Percentiles rank a stretch among this genome's conserved stretches.
Evolutionary conservation across 2,797 vertebrate species (phyloP).

Genomic region (Rhodeus uyekii): DNA sequence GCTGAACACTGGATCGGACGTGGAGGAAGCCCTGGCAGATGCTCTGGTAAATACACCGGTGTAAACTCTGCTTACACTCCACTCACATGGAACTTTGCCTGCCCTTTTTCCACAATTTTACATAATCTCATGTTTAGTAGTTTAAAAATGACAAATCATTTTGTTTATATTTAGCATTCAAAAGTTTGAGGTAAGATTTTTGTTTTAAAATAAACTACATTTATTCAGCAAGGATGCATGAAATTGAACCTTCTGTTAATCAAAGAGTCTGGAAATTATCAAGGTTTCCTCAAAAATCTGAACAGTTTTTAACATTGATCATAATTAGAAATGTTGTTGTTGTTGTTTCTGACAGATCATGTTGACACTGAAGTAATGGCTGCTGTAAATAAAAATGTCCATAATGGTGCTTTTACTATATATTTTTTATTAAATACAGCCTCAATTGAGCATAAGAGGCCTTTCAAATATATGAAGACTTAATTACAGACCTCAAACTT

Average conservation of each 20-base stretch:
- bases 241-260: background rate
- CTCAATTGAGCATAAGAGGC: background rate
- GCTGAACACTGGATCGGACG: constrained; percentile 93
- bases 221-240: background rate
- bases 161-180: background rate
- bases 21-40: constrained; percentile 95
- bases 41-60: constrained; percentile 83
- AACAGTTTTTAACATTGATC: background rate
- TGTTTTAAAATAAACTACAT: background rate
- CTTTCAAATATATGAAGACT: background rate
- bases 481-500: background rate
- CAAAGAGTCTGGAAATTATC: background rate
- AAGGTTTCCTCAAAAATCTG: background rate
- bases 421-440: background rate
- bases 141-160: background rate
- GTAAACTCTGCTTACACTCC: background rate
- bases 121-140: background rate
- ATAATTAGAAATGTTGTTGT: background rate
- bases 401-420: background rate
- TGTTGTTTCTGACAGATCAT: background rate
- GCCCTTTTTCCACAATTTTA: background rate
- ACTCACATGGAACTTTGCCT: background rate
- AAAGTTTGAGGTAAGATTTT: background rate
- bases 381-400: background rate
- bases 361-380: background rate